phyloP scores from a whole-genome alignment of 1,140 invertebrate species.

The Drosophila erecta region DNA sequence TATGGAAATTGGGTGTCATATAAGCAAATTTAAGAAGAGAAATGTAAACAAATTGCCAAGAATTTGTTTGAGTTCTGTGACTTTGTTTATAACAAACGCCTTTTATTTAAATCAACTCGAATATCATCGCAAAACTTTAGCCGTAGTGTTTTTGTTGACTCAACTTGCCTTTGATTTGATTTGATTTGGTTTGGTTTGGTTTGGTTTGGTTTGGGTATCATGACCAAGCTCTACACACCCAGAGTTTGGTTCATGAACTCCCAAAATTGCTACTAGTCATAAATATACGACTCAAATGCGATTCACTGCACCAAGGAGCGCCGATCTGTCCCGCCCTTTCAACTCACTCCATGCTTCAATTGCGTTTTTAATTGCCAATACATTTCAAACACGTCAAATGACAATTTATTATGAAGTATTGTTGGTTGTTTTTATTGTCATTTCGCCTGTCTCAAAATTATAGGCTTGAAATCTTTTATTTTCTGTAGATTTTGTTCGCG shows the following conservation, averaged over 20 bases:
- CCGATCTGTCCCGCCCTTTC: slow-evolving; percentile 15
- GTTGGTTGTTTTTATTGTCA: slow-evolving; percentile 25
- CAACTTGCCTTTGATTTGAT: slow-evolving; percentile 14
- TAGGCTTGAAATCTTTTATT: slow-evolving; percentile 49
- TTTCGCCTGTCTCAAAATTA: slow-evolving; percentile 34
- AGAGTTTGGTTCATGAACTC: slow-evolving; percentile 66
- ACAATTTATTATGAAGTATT: slow-evolving; percentile 76
- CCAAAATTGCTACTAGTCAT: slow-evolving; percentile 50
- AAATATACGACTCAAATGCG: slow-evolving; percentile 24
- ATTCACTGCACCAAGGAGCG: slow-evolving; percentile 37
- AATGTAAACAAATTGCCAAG: slow-evolving; percentile 3
- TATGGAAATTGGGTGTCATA: slow-evolving; percentile 8
- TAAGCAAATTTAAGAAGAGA: neutral
- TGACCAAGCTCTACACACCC: slow-evolving; percentile 44
- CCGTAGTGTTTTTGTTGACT: slow-evolving; percentile 9
- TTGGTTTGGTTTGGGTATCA: slow-evolving; percentile 23
- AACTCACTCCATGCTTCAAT: slow-evolving; percentile 26
- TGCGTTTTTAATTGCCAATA: slow-evolving; percentile 75
- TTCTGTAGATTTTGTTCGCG: slow-evolving; percentile 48
- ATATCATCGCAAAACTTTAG: neutral
- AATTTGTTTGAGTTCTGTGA: neutral
- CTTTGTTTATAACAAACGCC: neutral
- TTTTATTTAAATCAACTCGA: no score
- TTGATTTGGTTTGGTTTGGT: slow-evolving; percentile 1
- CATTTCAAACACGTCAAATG: slow-evolving; percentile 72